Conservation (phyloP, 2,113 vertebrate genomes). For the Nycticryphes semicollaris region DNA sequence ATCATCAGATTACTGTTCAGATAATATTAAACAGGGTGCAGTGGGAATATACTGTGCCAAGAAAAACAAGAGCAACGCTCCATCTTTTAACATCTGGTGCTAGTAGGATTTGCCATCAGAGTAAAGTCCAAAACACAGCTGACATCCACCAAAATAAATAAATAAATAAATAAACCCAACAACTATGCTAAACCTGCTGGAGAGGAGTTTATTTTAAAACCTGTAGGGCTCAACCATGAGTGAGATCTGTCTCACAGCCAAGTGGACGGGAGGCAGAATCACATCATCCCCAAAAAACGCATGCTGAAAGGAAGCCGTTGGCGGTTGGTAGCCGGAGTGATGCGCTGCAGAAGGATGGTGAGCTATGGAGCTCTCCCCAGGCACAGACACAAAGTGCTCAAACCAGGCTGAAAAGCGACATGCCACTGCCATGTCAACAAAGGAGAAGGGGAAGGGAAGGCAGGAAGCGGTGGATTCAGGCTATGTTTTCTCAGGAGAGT, state of each 20-base stretch:
- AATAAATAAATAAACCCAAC: not conserved
- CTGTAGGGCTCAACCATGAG: not conserved
- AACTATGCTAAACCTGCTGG: not conserved
- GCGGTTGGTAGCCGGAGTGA: rapidly evolving
- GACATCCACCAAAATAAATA: not conserved
- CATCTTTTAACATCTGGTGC: conserved; percentile 49
- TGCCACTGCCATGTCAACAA: not conserved
- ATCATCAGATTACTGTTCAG: conserved; percentile 59
- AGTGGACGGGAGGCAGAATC: not conserved
- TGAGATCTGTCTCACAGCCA: not conserved
- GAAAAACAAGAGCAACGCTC: conserved; percentile 54
- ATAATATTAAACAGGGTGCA: conserved; percentile 58
- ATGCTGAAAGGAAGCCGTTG: not conserved
- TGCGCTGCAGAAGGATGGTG: not conserved
- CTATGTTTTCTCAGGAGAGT: not conserved
- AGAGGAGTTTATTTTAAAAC: conserved; percentile 8
- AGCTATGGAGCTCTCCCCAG: not conserved
- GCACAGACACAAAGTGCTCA: not conserved
- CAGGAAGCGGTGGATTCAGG: not conserved
- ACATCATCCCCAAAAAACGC: not conserved
- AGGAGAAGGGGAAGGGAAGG: not conserved
- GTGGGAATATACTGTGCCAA: conserved; percentile 41
- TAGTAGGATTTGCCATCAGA: conserved; percentile 10
- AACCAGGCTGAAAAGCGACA: not conserved
- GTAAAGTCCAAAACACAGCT: conserved; percentile 41